Evolutionary conservation across 2,888 invertebrate species (phyloP).

Genomic region (Epinotia demarniana): DNA sequence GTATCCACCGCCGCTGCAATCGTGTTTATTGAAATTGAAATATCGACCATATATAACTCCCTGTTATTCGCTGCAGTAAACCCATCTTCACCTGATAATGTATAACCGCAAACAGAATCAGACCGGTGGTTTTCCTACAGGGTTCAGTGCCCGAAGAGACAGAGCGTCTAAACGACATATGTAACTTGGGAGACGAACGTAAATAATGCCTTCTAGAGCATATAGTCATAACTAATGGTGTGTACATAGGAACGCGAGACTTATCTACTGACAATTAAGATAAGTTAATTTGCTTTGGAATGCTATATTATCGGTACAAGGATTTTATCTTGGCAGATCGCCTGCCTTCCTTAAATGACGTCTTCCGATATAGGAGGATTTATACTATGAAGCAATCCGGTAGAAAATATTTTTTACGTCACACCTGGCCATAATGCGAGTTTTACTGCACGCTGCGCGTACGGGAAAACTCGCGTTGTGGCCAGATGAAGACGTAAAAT

Average conservation of each 20-base stretch:
- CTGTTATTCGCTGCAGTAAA: slow-evolving; percentile 31
- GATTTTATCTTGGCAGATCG: background rate
- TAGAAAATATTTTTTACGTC: too few relatives aligned
- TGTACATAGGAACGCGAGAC: slow-evolving; percentile 36
- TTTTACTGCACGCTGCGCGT: too few relatives aligned
- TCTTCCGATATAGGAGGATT: background rate
- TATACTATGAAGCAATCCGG: background rate
- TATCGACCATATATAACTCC: slow-evolving; percentile 28
- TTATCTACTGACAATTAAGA: slow-evolving; percentile 35
- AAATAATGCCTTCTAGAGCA: background rate
- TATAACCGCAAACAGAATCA: slow-evolving; percentile 32
- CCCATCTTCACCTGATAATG: slow-evolving; percentile 37
- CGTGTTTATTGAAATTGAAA: slow-evolving; percentile 28
- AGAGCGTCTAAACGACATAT: slow-evolving; percentile 5
- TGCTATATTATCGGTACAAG: slow-evolving; percentile 1
- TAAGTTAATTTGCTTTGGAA: slow-evolving; percentile 40
- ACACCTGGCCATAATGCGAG: too few relatives aligned
- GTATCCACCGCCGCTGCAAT: slow-evolving; percentile 1
- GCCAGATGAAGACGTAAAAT: too few relatives aligned
- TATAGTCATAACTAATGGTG: slow-evolving; percentile 27
- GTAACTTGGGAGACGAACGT: background rate
- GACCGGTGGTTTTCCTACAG: slow-evolving; percentile 7
- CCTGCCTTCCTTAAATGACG: background rate
- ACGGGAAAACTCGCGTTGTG: too few relatives aligned
- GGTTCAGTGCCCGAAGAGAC: slow-evolving; percentile 35